These are phyloP conservation scores for Drosophila quinaria DNA, from an alignment of 2,888 invertebrate species.

Conservation along the genomic window DNA sequence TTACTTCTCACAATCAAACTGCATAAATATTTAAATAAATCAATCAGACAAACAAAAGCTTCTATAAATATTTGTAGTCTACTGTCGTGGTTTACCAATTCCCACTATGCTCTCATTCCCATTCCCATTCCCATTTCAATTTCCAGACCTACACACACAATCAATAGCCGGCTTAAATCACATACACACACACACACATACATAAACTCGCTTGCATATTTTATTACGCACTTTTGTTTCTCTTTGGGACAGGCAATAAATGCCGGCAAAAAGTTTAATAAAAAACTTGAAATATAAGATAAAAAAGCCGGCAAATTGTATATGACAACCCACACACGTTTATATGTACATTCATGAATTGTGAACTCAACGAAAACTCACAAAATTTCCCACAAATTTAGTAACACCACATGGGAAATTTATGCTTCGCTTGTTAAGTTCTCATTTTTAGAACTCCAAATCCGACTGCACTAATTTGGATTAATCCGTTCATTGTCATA, in stretches of 20 bases:
- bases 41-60: constrained; percentile 36
- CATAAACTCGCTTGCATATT: constrained; percentile 1
- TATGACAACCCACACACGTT: constrained; percentile 6
- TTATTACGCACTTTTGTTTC: constrained; percentile 42
- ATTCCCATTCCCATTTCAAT: constrained; percentile 1
- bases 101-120: not conserved
- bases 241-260: constrained; percentile 39
- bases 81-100: constrained; percentile 18
- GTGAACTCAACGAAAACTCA: constrained; percentile 48
- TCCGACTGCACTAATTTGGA: not conserved
- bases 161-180: constrained; percentile 6
- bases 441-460: not conserved
- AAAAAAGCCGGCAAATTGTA: constrained; percentile 59
- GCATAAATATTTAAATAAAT: constrained; percentile 46
- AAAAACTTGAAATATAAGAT: constrained; percentile 52
- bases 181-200: not conserved
- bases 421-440: not conserved
- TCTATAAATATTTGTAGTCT: constrained; percentile 54
- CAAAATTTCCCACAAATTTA: constrained; percentile 35
- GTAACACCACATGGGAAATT: not conserved
- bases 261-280: constrained; percentile 42
- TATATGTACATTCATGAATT: not conserved
- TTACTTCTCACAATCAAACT: not conserved
- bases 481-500: too few relatives aligned
- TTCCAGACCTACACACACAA: constrained; percentile 3